These are phyloP conservation scores for Tyto alba DNA, from an alignment of 2,113 vertebrate genomes.

Conservation along the genomic window DNA sequence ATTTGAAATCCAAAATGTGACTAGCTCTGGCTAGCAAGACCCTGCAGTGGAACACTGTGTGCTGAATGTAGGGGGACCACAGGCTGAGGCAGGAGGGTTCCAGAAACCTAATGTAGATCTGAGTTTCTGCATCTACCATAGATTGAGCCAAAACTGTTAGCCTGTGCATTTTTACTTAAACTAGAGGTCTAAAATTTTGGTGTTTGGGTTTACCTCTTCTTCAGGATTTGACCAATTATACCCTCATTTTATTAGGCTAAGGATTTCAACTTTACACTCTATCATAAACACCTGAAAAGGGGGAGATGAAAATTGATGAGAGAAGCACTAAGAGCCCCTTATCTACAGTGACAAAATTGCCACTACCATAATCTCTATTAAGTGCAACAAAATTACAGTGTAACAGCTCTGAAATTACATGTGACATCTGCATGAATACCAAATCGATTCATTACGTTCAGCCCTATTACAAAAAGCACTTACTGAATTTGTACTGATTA, in stretches of 20 bases:
- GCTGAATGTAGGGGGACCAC: rapidly evolving
- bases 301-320: constrained; percentile 42
- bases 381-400: constrained; percentile 66
- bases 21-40: not conserved
- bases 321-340: constrained; percentile 50
- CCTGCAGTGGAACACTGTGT: not conserved
- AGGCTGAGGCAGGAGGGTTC: not conserved
- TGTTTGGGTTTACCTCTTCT: not conserved
- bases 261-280: not conserved
- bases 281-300: constrained; percentile 48
- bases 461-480: constrained; percentile 66
- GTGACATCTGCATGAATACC: constrained; percentile 70
- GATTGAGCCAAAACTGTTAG: not conserved
- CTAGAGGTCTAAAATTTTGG: not conserved
- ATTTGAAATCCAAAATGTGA: not conserved
- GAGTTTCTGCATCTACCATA: not conserved
- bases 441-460: constrained; percentile 63
- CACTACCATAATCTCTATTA: constrained; percentile 67
- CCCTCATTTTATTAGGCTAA: not conserved
- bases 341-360: constrained; percentile 61
- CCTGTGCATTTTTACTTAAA: not conserved
- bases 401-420: constrained; percentile 70
- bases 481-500: constrained; percentile 71
- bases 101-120: not conserved
- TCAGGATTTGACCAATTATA: not conserved